Conservation (phyloP, 2,113 vertebrate genomes). For the Spheniscus mendiculus region DNA sequence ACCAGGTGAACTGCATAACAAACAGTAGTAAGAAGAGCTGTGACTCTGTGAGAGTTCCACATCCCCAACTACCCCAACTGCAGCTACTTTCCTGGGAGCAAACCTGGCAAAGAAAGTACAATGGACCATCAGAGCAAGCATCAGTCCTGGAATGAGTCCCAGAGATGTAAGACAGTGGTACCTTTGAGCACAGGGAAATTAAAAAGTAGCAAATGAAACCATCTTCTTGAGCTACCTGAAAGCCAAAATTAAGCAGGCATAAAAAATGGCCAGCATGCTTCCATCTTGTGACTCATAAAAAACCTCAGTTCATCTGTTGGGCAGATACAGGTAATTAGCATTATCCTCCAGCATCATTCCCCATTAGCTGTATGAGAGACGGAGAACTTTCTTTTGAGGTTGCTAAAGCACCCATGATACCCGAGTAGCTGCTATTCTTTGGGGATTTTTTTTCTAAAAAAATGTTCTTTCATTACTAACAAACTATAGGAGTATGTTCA, state of each 20-base stretch:
- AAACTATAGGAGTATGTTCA: not conserved
- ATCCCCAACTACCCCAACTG: not conserved
- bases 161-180: not conserved
- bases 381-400: not conserved
- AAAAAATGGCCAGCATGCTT: not conserved
- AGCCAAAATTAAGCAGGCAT: constrained; percentile 3
- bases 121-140: not conserved
- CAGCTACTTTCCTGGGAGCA: not conserved
- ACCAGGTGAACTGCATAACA: not conserved
- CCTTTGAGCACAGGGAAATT: not conserved
- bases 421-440: not conserved
- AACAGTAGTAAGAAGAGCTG: not conserved
- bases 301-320: not conserved
- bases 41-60: not conserved
- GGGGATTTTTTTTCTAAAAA: not conserved
- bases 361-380: not conserved
- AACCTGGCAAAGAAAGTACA: not conserved
- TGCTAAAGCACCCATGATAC: not conserved
- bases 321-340: not conserved
- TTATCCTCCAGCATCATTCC: not conserved
- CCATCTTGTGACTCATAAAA: not conserved
- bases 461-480: not conserved
- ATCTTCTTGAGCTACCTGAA: constrained; percentile 11
- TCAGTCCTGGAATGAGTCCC: not conserved
- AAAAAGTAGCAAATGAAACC: not conserved